Percentiles rank a stretch among this genome's conserved stretches.
Conservation (phyloP, 2,888 invertebrate genomes). For the Baronia brevicornis region DNA sequence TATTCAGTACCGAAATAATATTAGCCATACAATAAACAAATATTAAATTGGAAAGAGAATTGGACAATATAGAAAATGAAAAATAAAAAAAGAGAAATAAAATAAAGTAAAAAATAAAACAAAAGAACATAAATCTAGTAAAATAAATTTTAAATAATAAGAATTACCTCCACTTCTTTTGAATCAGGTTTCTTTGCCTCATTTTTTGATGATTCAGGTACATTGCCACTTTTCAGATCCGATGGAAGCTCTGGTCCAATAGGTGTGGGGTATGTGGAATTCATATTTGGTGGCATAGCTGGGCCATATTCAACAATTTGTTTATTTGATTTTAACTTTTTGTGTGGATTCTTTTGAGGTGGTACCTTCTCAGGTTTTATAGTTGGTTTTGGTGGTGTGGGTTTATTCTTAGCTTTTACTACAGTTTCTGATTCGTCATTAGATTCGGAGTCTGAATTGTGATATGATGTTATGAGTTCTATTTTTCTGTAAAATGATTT, state of each 20-base stretch:
- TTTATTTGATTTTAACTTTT: conserved; percentile 44
- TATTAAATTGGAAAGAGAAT: too few relatives aligned
- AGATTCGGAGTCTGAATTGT: conserved; percentile 72
- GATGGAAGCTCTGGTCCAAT: conserved; percentile 62
- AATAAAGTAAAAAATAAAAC: too few relatives aligned
- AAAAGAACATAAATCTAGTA: not conserved
- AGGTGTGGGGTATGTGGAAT: conserved; percentile 47
- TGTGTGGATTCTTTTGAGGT: conserved; percentile 28
- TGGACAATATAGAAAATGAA: too few relatives aligned
- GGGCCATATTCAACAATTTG: conserved; percentile 46
- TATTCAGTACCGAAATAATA: too few relatives aligned
- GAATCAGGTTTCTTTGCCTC: conserved; percentile 22
- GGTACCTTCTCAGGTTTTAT: conserved; percentile 22
- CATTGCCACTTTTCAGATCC: conserved; percentile 22
- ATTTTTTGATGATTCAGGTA: conserved; percentile 25
- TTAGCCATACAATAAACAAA: too few relatives aligned
- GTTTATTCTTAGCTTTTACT: conserved; percentile 21
- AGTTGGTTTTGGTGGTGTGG: conserved; percentile 21
- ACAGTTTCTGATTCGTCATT: conserved; percentile 59
- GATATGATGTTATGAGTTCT: conserved; percentile 74
- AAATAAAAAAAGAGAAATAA: too few relatives aligned
- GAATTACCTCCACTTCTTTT: conserved; percentile 32
- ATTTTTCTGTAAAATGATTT: conserved; percentile 58
- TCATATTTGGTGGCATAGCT: conserved; percentile 44
- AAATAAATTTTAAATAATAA: not conserved